A percentile compares a stretch with the other conserved stretches of the same genome.
These are phyloP conservation scores for Paracanthobrama guichenoti DNA, from an alignment of 2,113 vertebrate genomes.

Conservation along the genomic window DNA sequence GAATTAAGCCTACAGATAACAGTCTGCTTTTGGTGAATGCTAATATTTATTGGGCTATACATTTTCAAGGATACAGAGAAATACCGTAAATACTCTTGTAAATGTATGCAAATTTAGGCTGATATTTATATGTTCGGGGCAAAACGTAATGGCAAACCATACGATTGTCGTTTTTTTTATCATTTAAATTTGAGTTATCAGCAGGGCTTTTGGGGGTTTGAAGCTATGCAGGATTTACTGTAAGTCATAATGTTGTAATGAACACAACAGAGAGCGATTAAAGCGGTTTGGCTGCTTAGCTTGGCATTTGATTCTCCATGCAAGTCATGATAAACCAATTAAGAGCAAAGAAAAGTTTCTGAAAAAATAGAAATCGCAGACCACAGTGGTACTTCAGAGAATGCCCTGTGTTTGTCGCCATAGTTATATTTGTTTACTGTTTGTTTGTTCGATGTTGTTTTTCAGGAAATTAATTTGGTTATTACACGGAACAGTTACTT, in stretches of 20 bases:
- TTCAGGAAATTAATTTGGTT: conserved; percentile 11
- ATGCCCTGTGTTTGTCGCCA: background rate
- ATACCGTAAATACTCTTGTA: background rate
- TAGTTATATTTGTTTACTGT: conserved; percentile 24
- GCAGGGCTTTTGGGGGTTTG: background rate
- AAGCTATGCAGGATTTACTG: background rate
- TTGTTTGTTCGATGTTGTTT: conserved; percentile 16
- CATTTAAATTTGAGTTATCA: background rate
- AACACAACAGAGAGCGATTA: background rate
- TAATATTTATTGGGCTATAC: background rate
- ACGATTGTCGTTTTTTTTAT: background rate
- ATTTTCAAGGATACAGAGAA: background rate
- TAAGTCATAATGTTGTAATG: background rate
- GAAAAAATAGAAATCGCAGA: background rate
- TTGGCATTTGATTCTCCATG: conserved; percentile 12
- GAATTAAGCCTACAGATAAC: background rate
- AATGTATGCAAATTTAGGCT: background rate
- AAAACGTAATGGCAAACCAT: background rate
- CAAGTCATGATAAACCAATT: conserved; percentile 35
- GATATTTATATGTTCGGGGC: background rate
- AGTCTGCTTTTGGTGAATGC: conserved; percentile 1
- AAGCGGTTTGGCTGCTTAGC: background rate
- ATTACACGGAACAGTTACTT: conserved; percentile 36
- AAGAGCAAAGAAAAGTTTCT: background rate
- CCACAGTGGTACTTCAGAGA: background rate